A percentile compares a stretch with the other conserved stretches of the same genome.
phyloP scores from a whole-genome alignment of 2,888 invertebrate species.

The Orthonychiurus folsomi region DNA sequence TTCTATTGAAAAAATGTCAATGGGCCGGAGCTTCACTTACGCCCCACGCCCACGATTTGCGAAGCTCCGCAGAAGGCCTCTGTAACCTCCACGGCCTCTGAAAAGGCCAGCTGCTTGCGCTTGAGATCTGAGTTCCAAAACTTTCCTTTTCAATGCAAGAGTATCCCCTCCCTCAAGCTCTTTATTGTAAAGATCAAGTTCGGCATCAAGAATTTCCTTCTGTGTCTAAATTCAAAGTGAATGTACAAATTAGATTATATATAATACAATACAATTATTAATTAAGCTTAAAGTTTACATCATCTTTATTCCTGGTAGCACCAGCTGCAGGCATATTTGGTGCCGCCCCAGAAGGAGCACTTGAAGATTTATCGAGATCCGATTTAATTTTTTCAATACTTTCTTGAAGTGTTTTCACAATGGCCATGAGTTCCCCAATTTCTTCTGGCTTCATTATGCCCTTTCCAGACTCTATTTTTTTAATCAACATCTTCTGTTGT shows the following conservation, averaged over 20 bases:
- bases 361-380: slow-evolving; percentile 48
- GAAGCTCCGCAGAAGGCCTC: slow-evolving; percentile 20
- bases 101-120: slow-evolving; percentile 42
- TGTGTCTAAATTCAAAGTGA: slow-evolving; percentile 59
- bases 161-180: slow-evolving; percentile 83
- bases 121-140: slow-evolving; percentile 59
- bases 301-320: background rate
- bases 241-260: too few species aligned
- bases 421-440: slow-evolving; percentile 62
- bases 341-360: background rate
- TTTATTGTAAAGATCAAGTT: slow-evolving; percentile 79
- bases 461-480: slow-evolving; percentile 65
- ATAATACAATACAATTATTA: background rate
- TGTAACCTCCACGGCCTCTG: slow-evolving; percentile 40
- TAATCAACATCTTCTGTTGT: slow-evolving; percentile 73
- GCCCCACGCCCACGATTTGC: background rate
- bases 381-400: slow-evolving; percentile 69
- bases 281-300: background rate
- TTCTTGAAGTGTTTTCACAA: slow-evolving; percentile 72
- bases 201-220: slow-evolving; percentile 81
- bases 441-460: slow-evolving; percentile 50
- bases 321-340: background rate
- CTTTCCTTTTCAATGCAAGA: slow-evolving; percentile 64
- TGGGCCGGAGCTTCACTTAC: slow-evolving; percentile 5
- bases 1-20: too few species aligned